These are phyloP conservation scores for Mellilla xanthometata DNA, from an alignment of 2,888 invertebrate species.

Conservation along the genomic window DNA sequence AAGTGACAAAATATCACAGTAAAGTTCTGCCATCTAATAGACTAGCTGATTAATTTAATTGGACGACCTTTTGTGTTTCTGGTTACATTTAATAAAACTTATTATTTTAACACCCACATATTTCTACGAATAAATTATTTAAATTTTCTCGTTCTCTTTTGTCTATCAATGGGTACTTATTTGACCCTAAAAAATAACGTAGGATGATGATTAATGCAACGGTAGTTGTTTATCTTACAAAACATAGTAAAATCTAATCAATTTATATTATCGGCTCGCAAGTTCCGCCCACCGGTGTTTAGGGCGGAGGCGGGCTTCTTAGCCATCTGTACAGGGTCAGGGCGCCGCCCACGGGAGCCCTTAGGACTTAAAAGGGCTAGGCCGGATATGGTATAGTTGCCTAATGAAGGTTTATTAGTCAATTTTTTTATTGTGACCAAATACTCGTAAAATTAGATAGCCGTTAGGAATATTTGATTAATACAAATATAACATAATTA, in stretches of 20 bases:
- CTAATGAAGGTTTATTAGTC: slow-evolving; percentile 20
- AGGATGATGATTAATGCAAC: slow-evolving; percentile 11
- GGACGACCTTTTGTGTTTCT: too few species aligned
- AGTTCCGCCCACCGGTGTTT: slow-evolving; percentile 31
- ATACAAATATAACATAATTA: too few species aligned
- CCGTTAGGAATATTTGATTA: background rate
- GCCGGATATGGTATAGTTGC: slow-evolving; percentile 26
- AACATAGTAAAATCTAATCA: slow-evolving; percentile 13
- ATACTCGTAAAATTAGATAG: too few species aligned
- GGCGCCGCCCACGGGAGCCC: slow-evolving; percentile 33
- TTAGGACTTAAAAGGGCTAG: slow-evolving; percentile 6
- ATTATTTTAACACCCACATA: background rate
- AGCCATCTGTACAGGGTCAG: slow-evolving; percentile 40
- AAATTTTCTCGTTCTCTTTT: too few species aligned
- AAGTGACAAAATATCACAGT: too few species aligned
- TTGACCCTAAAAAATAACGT: background rate
- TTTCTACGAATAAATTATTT: too few species aligned
- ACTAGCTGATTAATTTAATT: too few species aligned
- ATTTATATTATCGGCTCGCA: slow-evolving; percentile 16
- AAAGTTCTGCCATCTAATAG: too few species aligned
- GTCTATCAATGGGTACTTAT: background rate
- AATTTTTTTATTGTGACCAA: slow-evolving; percentile 3
- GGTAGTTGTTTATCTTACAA: slow-evolving; percentile 4
- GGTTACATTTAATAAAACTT: background rate
- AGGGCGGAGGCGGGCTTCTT: slow-evolving; percentile 32